A percentile compares a stretch with the other conserved stretches of the same genome.
phyloP scores from a whole-genome alignment of 2,888 invertebrate genomes.

The Choristoneura rosaceana region DNA sequence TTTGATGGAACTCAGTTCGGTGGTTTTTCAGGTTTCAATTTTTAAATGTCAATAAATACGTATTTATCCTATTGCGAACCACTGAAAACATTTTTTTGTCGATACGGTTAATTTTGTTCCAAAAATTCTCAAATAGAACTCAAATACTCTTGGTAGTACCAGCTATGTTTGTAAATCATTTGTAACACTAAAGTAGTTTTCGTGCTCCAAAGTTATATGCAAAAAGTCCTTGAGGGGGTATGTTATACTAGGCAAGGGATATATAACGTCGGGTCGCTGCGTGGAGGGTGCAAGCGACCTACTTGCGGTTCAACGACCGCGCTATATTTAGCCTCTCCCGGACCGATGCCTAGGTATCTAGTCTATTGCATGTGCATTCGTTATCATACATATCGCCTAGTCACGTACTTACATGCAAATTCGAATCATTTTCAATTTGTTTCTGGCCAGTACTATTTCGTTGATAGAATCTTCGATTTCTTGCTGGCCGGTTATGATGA shows the following conservation, averaged over 20 bases:
- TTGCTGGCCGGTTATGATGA: neutral
- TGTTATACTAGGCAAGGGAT: slow-evolving; percentile 27
- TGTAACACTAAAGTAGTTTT: neutral
- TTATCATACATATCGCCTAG: slow-evolving; percentile 53
- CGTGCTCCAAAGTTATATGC: slow-evolving; percentile 6
- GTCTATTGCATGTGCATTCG: slow-evolving; percentile 65
- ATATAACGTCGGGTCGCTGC: slow-evolving; percentile 39
- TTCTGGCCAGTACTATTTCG: slow-evolving; percentile 15
- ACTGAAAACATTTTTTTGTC: no score
- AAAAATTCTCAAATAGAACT: no score
- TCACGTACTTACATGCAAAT: slow-evolving; percentile 39
- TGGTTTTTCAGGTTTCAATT: neutral
- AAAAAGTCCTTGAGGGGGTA: slow-evolving; percentile 38
- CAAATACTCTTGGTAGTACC: no score
- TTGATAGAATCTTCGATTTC: neutral
- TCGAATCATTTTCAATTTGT: slow-evolving; percentile 17
- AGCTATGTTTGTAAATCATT: neutral
- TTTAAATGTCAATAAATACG: neutral
- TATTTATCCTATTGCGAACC: no score
- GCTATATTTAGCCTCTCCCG: slow-evolving; percentile 75
- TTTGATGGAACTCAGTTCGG: neutral
- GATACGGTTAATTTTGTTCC: no score
- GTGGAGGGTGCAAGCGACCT: slow-evolving; percentile 63
- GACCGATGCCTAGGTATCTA: slow-evolving; percentile 51
- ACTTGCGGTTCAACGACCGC: slow-evolving; percentile 76